Base-by-base conservation (phyloP, 2,888 invertebrate genomes). In the Agriopis aurantiaria region DNA sequence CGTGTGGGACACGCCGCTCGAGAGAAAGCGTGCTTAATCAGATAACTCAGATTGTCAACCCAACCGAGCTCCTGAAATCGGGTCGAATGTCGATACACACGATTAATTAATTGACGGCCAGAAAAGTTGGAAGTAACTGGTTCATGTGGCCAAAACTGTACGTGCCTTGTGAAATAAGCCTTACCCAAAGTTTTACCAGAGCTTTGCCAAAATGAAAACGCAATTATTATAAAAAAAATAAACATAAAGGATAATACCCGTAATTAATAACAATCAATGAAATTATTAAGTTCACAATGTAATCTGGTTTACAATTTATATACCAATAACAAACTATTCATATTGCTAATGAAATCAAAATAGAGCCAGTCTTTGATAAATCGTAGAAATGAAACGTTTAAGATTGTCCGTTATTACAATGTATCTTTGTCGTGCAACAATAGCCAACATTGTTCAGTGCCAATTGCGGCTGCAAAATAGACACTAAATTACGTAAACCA, bases 1-100 rank as follows among this genome's bases (percentile, higher is more conserved):
- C 57, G 65, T 68, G 83, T 86, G 88, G 88, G 88, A 87, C 85
- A 88, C 88, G 87, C 85, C 48, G 48, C 59, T 40, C 49, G 84
- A 91, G 94, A 93, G 94, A 94, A 94, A 94, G 93, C 93, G 93
- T 91, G 91, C 90, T 93, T 91, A 90, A 94, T 94, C 93, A 93
- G 94, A 93, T 93, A 94, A 92, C 89, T 91, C 89, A 91, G 90
- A 92, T 93, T 93, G 93, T 93, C 94, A 93, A 93, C 92, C 90
- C 88, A 87, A 93, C 91, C 91, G 88, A 87, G 90, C 92, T 92
- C 92, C 93, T 92, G 93, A 92, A 94, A 93, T 91, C 91, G 91
- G 94, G 93, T 93, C 93, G 91, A 91, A 90, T 91, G 92, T 93
- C 93, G 93, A 92, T 93, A 92, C 90, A 92, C 91, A 91, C 93